Evolutionary conservation across 2,797 vertebrate species (phyloP).

Genomic region (Cygnus olor): DNA sequence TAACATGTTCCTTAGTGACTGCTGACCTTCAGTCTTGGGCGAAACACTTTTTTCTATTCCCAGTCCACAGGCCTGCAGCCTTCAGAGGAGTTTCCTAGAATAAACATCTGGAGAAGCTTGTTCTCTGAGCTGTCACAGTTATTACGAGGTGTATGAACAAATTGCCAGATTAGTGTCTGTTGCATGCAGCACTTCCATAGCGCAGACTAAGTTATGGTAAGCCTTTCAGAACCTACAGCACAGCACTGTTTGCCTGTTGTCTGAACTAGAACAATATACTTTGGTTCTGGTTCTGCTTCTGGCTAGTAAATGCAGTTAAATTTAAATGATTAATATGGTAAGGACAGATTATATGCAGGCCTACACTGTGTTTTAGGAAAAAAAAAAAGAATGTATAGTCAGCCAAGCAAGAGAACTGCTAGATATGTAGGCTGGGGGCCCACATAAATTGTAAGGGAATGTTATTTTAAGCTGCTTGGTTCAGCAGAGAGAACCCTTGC

Average conservation of each 20-base stretch:
- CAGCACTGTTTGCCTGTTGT: background rate
- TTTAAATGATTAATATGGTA: slow-evolving; percentile 2
- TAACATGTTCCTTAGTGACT: background rate
- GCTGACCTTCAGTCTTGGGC: background rate
- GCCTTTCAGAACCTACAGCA: background rate
- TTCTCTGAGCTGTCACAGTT: background rate
- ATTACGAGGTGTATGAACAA: background rate
- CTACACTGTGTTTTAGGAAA: background rate
- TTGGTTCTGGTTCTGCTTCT: slow-evolving; percentile 41
- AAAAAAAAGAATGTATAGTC: background rate
- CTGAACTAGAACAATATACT: background rate
- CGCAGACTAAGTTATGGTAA: background rate
- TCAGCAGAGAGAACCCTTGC: background rate
- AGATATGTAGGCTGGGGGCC: background rate
- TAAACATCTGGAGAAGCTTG: background rate
- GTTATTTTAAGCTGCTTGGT: slow-evolving; percentile 11
- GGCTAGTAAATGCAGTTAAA: background rate
- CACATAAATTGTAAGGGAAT: background rate
- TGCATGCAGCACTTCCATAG: background rate
- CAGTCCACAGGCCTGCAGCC: background rate
- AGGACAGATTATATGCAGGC: background rate
- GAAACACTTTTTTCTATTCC: background rate
- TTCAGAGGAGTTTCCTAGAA: background rate
- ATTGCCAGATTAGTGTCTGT: slow-evolving; percentile 11
- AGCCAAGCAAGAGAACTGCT: background rate